phyloP scores from a whole-genome alignment of 2,797 vertebrate genomes.

The Aphelocoma californica region DNA sequence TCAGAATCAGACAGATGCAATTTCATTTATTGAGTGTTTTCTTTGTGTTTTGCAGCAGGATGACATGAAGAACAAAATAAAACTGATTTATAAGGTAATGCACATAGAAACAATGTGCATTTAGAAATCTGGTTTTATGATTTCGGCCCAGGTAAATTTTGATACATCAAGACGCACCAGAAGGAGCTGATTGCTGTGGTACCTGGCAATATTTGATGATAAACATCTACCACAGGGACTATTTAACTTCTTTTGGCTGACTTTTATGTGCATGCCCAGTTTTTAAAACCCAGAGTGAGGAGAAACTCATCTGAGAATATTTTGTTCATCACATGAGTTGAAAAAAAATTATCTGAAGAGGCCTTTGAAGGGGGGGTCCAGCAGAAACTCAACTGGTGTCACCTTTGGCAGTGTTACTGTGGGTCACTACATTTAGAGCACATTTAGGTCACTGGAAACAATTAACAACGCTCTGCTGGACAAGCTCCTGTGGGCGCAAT shows the following conservation, averaged over 20 bases:
- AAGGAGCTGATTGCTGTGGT: neutral
- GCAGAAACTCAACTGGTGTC: neutral
- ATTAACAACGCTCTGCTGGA: neutral
- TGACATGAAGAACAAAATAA: neutral
- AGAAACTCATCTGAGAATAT: neutral
- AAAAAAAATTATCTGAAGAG: neutral
- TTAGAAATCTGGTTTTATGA: neutral
- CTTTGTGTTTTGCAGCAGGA: neutral
- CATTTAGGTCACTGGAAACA: neutral
- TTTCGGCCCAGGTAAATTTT: neutral
- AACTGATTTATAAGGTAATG: neutral
- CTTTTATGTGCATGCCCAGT: neutral
- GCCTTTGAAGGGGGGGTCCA: neutral
- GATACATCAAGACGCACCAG: neutral
- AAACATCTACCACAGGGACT: neutral
- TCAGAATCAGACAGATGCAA: neutral
- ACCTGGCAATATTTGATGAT: neutral
- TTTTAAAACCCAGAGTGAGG: neutral
- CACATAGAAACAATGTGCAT: neutral
- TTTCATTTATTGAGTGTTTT: conserved; percentile 33
- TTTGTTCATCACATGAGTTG: neutral
- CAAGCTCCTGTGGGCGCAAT: neutral
- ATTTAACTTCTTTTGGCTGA: neutral
- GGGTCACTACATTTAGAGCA: neutral
- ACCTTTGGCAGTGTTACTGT: neutral